A percentile compares a stretch with the other conserved stretches of the same genome.
Conservation (phyloP, 2,113 vertebrate species). For the Myrmecobius fasciatus region DNA sequence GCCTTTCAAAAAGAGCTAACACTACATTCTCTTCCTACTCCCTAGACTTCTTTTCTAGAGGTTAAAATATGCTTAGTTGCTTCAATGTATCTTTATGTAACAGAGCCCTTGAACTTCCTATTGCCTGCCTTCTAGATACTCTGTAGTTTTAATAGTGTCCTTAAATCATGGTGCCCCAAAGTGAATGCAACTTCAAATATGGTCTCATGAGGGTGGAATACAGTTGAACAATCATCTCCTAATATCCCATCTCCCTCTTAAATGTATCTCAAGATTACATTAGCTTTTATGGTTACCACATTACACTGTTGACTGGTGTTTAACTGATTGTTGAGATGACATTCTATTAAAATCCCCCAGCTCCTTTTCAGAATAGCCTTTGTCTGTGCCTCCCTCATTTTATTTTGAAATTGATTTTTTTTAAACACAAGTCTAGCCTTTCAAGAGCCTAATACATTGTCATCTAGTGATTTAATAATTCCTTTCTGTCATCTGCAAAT, state of each 20-base stretch:
- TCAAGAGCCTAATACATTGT: not conserved
- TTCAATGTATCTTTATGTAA: not conserved
- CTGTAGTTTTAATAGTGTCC: not conserved
- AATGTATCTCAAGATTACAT: not conserved
- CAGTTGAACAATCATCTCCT: not conserved
- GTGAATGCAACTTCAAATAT: not conserved
- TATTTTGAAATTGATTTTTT: not conserved
- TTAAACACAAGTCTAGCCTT: not conserved
- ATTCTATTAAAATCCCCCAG: not conserved
- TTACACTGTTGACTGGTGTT: not conserved
- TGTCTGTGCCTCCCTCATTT: not conserved
- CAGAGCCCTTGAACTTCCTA: not conserved
- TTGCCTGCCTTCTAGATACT: not conserved
- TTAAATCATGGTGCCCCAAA: not conserved
- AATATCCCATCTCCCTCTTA: not conserved
- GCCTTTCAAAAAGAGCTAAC: not conserved
- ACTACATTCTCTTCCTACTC: no score
- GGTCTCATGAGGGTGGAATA: not conserved
- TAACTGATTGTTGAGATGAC: not conserved
- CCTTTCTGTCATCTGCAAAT: not conserved
- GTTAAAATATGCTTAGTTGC: not conserved
- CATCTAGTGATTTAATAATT: not conserved
- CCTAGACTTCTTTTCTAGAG: not conserved
- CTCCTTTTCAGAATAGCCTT: not conserved
- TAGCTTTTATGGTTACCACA: not conserved